These are phyloP conservation scores for Nymphicus hollandicus DNA, from an alignment of 2,113 vertebrate species.

Conservation along the genomic window DNA sequence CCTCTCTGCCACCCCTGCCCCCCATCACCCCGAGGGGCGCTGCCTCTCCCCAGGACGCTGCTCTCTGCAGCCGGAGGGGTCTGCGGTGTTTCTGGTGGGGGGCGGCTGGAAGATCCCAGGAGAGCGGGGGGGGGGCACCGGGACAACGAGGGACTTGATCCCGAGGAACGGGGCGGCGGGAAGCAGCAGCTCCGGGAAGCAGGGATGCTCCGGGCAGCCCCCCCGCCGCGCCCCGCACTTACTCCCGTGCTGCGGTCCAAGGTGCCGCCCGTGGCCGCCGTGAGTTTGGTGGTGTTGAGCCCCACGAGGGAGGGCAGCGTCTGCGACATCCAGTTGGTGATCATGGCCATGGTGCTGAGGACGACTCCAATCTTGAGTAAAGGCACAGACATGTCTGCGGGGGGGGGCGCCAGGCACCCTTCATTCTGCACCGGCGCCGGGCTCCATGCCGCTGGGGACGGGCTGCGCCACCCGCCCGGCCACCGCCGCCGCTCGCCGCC, in stretches of 20 bases:
- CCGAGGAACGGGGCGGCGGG: neutral
- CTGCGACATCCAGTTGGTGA: constrained; percentile 99
- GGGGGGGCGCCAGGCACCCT: constrained; percentile 70
- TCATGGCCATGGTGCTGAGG: constrained; percentile 99
- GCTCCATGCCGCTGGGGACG: constrained; percentile 73
- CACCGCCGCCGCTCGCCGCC: constrained; percentile 4
- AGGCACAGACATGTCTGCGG: constrained; percentile 90
- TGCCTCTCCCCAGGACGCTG: neutral
- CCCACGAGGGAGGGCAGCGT: constrained; percentile 95
- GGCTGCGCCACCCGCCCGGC: constrained; percentile 52
- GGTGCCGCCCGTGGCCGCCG: constrained; percentile 86
- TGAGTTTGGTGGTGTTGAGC: constrained; percentile 91
- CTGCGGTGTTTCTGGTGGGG: neutral
- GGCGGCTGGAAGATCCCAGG: neutral
- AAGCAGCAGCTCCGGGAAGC: neutral
- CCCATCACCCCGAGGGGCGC: neutral
- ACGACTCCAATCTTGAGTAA: constrained; percentile 97
- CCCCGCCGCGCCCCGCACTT: constrained; percentile 69
- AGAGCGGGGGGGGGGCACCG: neutral
- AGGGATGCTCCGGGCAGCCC: neutral
- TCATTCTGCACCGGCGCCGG: constrained; percentile 82
- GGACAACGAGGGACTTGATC: neutral
- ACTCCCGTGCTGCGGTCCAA: constrained; percentile 93
- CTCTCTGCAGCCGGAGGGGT: neutral
- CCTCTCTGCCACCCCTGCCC: neutral